Base-by-base conservation (phyloP, 2,113 vertebrate species). In the Halcyon malimbica region DNA sequence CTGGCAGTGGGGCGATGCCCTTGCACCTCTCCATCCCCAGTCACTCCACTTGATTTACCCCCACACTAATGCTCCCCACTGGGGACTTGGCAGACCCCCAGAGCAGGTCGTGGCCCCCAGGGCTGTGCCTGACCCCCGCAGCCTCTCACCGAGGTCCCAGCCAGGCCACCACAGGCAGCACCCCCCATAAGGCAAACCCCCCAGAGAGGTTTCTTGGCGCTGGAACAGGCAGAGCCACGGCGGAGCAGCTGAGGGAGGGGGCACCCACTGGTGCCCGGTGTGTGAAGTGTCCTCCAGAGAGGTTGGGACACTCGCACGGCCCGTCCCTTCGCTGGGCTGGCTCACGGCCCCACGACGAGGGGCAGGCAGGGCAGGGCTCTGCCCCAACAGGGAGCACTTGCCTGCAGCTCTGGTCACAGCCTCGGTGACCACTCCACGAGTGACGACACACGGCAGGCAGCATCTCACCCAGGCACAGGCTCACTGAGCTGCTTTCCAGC, bases 11-110 rank as follows among this genome's bases (percentile, higher is more conserved):
- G n/a, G 51, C 1, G 5, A 64, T 92, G 75, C 10, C n/a, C 86
- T 21, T 2, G 3, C 20, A 2, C 6, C 44, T 46, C 64, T 42
- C 3, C 0, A 23, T 41, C 62, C 23, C 11, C 60, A 51, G 60
- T 7, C 5, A 11, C 18, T 51, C 41, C 5, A 1, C 46, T 42
- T 17, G 9, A 25, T 44, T 28, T 4, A 2, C 11, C 28, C 41
- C 25, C 18, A 63, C 10, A 50, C 6, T 33, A 31, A 13, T 0
- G 0, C 17, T 26, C 19, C 69, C 65, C 56, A 64, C 0, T 0
- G 7, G n/a, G 63, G 24, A 17, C 33, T 16, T 50, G 31, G 41
- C 63, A 64, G 64, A 16, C 15, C 18, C 31, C 39, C 64, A 6
- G 21, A 19, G 28, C 9, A 56, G 5, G 31, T 25, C 48, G 26